Conservation (phyloP, 2,888 invertebrate species). For the Apocheima hispidaria region DNA sequence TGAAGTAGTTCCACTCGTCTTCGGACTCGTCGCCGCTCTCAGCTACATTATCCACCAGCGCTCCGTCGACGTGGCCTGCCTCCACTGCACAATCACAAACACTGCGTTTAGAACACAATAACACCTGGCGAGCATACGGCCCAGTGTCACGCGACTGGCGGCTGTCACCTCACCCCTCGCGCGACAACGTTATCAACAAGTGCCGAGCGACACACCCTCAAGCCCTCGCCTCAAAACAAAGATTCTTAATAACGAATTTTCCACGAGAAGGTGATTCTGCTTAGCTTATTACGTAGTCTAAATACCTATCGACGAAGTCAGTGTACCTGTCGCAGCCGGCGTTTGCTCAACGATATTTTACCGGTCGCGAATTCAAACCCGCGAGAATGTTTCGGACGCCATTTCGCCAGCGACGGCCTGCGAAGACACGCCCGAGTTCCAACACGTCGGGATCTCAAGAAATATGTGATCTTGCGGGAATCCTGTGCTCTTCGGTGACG, state of each 20-base stretch:
- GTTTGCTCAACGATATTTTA: conserved; percentile 66
- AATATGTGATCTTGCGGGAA: conserved; percentile 63
- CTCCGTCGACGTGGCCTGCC: conserved; percentile 80
- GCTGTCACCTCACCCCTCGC: conserved; percentile 17
- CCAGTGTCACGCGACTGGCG: not conserved
- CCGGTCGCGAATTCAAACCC: conserved; percentile 82
- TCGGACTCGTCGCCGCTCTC: conserved; percentile 92
- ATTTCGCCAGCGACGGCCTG: conserved; percentile 70
- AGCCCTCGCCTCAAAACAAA: too few species aligned
- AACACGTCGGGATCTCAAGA: conserved; percentile 45
- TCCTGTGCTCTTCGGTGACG: conserved; percentile 66
- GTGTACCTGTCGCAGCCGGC: conserved; percentile 47
- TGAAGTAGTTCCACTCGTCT: conserved; percentile 96
- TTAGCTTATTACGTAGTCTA: conserved; percentile 7
- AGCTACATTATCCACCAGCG: conserved; percentile 90
- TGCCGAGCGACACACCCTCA: conserved; percentile 75
- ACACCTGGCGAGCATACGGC: conserved; percentile 53
- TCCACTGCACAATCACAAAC: conserved; percentile 73
- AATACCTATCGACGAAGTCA: conserved; percentile 40
- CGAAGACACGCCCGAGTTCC: conserved; percentile 76
- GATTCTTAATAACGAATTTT: conserved; percentile 40
- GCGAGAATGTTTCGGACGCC: conserved; percentile 76
- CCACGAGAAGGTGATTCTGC: conserved; percentile 2
- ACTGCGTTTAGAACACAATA: conserved; percentile 46
- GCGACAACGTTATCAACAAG: conserved; percentile 68